Evolutionary conservation across 2,797 vertebrate genomes (phyloP).

Genomic region (Apogon hyalosoma): DNA sequence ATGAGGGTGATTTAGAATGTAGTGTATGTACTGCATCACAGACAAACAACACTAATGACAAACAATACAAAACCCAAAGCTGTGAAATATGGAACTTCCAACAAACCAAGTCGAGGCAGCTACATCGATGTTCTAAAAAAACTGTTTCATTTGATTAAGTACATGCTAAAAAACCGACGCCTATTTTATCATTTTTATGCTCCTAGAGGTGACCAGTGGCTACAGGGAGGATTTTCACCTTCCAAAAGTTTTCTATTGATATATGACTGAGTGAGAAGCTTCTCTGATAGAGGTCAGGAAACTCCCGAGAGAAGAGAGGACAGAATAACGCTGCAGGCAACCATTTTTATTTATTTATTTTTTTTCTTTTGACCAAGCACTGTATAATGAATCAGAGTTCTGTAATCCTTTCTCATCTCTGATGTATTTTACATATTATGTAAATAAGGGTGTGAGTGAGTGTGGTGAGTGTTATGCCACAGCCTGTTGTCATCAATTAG

Average conservation of each 20-base stretch:
- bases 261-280: background rate
- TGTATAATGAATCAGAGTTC: conserved; percentile 44
- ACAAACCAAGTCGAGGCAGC: background rate
- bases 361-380: conserved; percentile 4
- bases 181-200: conserved; percentile 2
- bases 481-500: conserved; percentile 31
- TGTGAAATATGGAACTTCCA: background rate
- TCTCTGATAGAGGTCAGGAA: conserved; percentile 10
- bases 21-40: background rate
- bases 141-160: too few species aligned
- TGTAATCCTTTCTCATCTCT: conserved; percentile 31
- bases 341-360: background rate
- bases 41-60: background rate
- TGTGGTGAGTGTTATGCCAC: conserved; percentile 30
- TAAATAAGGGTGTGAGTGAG: conserved; percentile 31
- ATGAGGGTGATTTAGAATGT: background rate
- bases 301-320: conserved; percentile 6
- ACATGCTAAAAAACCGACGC: background rate
- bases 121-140: too few species aligned
- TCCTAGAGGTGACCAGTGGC: background rate
- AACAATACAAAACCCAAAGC: background rate
- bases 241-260: conserved; percentile 1
- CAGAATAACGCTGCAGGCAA: conserved; percentile 5
- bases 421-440: conserved; percentile 51
- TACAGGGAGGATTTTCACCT: conserved; percentile 1